Conservation (phyloP, 2,888 invertebrate genomes). For the Troglohyphantes excavatus region DNA sequence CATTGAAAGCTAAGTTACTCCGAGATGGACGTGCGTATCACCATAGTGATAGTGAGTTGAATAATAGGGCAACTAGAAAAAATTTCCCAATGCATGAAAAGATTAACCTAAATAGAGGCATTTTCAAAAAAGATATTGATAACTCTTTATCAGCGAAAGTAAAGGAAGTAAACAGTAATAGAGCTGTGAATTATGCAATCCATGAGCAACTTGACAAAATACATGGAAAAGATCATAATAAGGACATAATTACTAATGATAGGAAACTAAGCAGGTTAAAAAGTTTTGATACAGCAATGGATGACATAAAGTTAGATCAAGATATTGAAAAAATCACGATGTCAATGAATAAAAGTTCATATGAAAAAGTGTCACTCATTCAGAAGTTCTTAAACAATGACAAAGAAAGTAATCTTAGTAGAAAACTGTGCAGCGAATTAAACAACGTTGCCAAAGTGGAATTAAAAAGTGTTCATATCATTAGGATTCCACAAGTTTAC, state of each 20-base stretch:
- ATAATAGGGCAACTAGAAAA: neutral
- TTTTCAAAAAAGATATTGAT: neutral
- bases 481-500: conserved; percentile 82
- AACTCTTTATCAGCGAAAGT: neutral
- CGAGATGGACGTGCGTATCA: neutral
- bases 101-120: neutral
- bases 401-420: neutral
- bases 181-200: too few species aligned
- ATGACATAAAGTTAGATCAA: neutral
- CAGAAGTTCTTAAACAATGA: neutral
- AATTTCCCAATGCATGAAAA: neutral
- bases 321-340: neutral
- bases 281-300: too few species aligned
- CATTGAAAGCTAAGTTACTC: neutral
- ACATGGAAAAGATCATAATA: too few species aligned
- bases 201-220: too few species aligned
- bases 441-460: conserved; percentile 20
- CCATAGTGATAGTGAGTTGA: neutral
- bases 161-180: neutral
- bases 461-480: conserved; percentile 46
- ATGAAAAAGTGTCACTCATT: neutral
- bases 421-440: neutral
- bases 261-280: too few species aligned
- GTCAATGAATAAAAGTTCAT: neutral
- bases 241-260: too few species aligned